Conservation (phyloP, 2,113 vertebrate species). For the Saimiri boliviensis region DNA sequence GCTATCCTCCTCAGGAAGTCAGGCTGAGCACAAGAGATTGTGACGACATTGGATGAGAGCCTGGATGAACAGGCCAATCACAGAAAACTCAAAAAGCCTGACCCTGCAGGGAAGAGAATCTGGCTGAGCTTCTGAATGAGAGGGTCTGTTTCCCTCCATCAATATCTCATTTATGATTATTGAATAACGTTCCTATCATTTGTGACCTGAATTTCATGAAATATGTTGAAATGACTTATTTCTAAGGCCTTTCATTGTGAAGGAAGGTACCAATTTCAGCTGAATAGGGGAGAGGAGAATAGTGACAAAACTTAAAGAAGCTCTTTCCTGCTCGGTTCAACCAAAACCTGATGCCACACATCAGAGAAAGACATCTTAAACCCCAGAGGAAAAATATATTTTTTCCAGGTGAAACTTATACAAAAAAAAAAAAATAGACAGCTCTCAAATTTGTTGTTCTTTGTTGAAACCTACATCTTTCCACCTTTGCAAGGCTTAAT, state of each 20-base stretch:
- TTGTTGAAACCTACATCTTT: not conserved
- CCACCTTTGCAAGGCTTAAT: not conserved
- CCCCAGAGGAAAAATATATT: not conserved
- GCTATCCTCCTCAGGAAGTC: not conserved
- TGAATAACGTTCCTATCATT: not conserved
- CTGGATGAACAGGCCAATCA: not conserved
- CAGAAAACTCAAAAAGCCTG: not conserved
- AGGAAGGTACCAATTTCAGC: not conserved
- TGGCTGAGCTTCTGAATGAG: conserved; percentile 13
- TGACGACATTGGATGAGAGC: not conserved
- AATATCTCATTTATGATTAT: conserved; percentile 54
- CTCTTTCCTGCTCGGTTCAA: conserved; percentile 12
- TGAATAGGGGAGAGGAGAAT: not conserved
- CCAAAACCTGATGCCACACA: not conserved
- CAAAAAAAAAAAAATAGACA: not conserved
- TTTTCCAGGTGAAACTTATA: conserved; percentile 54
- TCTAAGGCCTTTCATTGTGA: not conserved
- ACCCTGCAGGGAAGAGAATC: not conserved
- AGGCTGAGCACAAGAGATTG: not conserved
- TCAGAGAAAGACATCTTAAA: not conserved
- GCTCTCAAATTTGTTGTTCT: not conserved
- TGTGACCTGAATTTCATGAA: conserved; percentile 66
- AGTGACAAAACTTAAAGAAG: conserved; percentile 55
- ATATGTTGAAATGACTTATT: conserved; percentile 60
- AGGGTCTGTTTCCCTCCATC: not conserved